Evolutionary conservation across 2,888 invertebrate genomes (phyloP), one percentile per base, ranked within the genome.

Genomic region (Alitta virens): DNA sequence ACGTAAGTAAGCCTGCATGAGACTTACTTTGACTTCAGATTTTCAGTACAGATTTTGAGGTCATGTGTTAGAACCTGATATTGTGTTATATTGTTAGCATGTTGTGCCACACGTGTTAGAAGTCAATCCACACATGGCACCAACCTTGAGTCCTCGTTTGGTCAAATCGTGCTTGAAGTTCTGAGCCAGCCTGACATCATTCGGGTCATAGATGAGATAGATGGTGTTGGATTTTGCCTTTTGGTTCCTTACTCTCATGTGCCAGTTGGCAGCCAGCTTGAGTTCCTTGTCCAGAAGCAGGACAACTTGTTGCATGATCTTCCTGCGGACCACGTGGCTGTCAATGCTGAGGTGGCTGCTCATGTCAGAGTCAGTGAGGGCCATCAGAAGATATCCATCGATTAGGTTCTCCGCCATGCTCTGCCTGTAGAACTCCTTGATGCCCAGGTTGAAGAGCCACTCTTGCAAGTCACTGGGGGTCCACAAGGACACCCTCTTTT

Each of bases 361-460:
- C 79, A 80, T 76, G 64, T 80, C 80, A 43, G 74, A 72, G 56
- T 80, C 79, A 1, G 78, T 78, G 40, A 79, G 67, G 0, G 78
- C 77, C 75, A 78, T 75, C n/a, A 80, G 68, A n/a, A 80, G 69
- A 66, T 79, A 79, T 0, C 80, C 80, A 65, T 80, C 79, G 21
- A 80, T 75, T 76, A 76, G 76, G 50, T 73, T 71, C 66, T 80
- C 80, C 2, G 79, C 80, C 38, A 80, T 60, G 58, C 75, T 77
- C 65, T 79, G 79, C 5, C 79, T 66, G 63, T 80, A 80, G 58
- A 79, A 80, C 63, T 80, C 80, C 60, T 78, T 78, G 51, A 80
- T 74, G 23, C 78, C 79, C 2, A 80, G 68, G 46, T 74, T 75
- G 58, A 72, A 77, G 40, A 80, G 67, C 80, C 80, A 80, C 63